These are phyloP conservation scores for Pituophis catenifer DNA, from an alignment of 2,113 vertebrate genomes.

Conservation along the genomic window DNA sequence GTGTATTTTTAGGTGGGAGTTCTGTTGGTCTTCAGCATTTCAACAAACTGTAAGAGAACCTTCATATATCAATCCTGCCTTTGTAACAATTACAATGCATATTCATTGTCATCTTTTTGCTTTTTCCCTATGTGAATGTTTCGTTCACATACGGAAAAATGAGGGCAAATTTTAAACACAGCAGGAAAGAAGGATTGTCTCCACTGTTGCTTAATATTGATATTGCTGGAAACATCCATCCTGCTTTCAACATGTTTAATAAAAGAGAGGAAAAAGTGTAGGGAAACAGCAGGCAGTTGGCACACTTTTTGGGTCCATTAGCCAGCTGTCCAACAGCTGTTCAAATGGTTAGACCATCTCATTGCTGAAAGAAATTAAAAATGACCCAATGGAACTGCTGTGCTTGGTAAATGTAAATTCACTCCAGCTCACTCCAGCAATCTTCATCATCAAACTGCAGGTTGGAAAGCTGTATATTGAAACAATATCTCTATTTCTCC, in stretches of 20 bases:
- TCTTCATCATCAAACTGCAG: constrained; percentile 9
- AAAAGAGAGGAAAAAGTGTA: not conserved
- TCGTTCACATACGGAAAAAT: not conserved
- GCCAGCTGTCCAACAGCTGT: constrained; percentile 23
- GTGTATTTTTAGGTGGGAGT: not conserved
- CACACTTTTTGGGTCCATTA: constrained; percentile 5
- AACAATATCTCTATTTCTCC: not conserved
- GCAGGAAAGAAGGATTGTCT: not conserved
- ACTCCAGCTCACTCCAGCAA: constrained; percentile 1
- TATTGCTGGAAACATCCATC: not conserved
- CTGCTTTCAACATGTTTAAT: not conserved
- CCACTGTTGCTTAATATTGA: not conserved
- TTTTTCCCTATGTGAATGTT: not conserved
- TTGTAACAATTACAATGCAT: not conserved
- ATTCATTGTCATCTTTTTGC: not conserved
- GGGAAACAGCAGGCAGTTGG: not conserved
- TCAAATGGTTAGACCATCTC: constrained; percentile 19
- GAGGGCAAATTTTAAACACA: not conserved
- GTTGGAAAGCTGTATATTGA: constrained; percentile 10
- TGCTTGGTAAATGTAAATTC: constrained; percentile 24
- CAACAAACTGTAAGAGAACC: not conserved
- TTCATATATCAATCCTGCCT: not conserved
- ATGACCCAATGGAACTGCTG: constrained; percentile 10
- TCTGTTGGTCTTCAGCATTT: not conserved
- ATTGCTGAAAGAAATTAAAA: constrained; percentile 21